A percentile compares a stretch with the other conserved stretches of the same genome.
These are phyloP conservation scores for Onychomys leucogaster DNA, from an alignment of 2,797 vertebrate genomes.

Conservation along the genomic window DNA sequence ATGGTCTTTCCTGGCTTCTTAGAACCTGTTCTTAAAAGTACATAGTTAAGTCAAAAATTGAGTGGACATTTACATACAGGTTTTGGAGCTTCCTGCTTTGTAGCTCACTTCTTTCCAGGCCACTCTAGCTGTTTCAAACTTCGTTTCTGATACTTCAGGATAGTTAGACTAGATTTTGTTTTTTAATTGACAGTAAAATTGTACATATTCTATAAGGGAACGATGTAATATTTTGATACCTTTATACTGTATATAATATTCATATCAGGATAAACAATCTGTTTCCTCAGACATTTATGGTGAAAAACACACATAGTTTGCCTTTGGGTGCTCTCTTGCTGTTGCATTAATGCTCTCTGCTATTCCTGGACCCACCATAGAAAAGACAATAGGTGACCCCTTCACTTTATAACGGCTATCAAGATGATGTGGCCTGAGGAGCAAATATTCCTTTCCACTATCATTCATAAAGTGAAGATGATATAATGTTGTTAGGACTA, in stretches of 20 bases:
- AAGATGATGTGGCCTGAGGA: conserved; percentile 90
- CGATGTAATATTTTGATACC: not conserved
- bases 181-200: not conserved
- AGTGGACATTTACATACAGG: not conserved
- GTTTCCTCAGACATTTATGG: not conserved
- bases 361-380: conserved; percentile 84
- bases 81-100: not conserved
- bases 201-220: not conserved
- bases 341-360: not conserved
- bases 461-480: conserved; percentile 87
- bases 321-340: not conserved
- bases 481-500: conserved; percentile 93
- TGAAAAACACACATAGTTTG: not conserved
- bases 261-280: not conserved
- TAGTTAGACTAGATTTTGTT: not conserved
- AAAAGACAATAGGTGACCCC: conserved; percentile 80
- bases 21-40: not conserved
- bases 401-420: conserved; percentile 69
- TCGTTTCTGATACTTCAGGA: not conserved
- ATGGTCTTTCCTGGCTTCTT: not conserved
- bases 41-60: not conserved
- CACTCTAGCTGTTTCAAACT: not conserved
- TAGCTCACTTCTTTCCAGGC: not conserved
- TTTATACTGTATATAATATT: not conserved
- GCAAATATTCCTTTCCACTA: conserved; percentile 95